Base-by-base conservation (phyloP, 2,888 invertebrate species). In the Isoperla grammatica region DNA sequence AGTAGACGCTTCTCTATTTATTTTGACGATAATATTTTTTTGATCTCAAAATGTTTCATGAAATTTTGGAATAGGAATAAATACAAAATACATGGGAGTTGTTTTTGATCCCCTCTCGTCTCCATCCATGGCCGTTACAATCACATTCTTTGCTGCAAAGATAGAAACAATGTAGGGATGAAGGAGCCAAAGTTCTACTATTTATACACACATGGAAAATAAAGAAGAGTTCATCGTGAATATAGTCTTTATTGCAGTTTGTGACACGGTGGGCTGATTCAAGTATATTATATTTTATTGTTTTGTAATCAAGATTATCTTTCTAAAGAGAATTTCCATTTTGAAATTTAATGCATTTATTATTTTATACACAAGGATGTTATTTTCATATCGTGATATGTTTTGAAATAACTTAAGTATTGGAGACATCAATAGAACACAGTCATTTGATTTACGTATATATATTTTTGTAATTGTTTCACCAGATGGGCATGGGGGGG, bases 201-300 rank as follows among this genome's bases (percentile, higher is more conserved):
- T 39, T 39, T 37, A 37, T 39, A 13, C 13, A 53, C 12, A 29
- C 29, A 29, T 29, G 29, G n/a, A 19, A 53, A 53, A 39, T 42
- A 49, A 40, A 13, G 9, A 12, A 48, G 20, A 20, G 11, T 61
- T 61, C n/a, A n/a, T n/a, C 54, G 57, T 61, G 56, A 39, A 57
- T 57, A 61, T 61, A 53, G 19, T 53, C 29, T 61, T 62, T 62
- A 56, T 62, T 62, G 56, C 57, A 59, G 50, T 53, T 53, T 35
- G 59, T 56, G 57, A 62, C 57, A 57, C 57, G 62, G 54, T 62
- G 62, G 62, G 49, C 22, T 59, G 23, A 57, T 48, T n/a, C 29
- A 29, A 29, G 29, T 29, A 29, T 29, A 29, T 29, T 29, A 29
- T 29, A 29, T 29, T 29, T 29, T 29, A 29, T 29, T 29, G 29